These are phyloP conservation scores for Magallana gigas DNA, from an alignment of 1,140 invertebrate species.

Conservation along the genomic window DNA sequence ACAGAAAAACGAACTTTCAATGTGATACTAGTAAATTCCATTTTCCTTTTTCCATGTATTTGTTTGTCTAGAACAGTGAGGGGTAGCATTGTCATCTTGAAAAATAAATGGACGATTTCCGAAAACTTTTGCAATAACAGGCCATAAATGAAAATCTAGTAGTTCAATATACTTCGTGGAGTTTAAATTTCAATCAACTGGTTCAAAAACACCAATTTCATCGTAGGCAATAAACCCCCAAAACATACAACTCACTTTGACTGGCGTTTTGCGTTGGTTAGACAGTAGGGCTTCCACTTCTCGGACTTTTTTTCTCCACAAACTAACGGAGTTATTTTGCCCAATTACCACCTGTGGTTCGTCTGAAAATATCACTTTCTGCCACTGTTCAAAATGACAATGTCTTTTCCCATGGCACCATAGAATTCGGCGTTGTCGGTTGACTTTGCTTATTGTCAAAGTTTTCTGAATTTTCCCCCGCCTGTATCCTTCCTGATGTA, in stretches of 20 bases:
- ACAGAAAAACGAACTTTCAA: no score
- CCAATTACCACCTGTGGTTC: neutral
- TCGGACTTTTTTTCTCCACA: neutral
- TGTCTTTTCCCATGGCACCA: neutral
- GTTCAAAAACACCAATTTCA: neutral
- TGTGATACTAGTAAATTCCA: no score
- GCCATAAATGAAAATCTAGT: neutral
- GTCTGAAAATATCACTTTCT: neutral
- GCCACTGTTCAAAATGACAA: neutral
- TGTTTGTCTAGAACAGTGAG: no score
- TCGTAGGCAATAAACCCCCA: neutral
- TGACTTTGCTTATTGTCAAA: no score
- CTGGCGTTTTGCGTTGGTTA: neutral
- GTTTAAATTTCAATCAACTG: neutral
- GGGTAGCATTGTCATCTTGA: no score
- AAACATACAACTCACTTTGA: neutral
- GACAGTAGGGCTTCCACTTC: neutral
- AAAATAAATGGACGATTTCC: no score
- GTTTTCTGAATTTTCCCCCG: no score
- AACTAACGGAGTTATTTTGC: slow-evolving; percentile 5
- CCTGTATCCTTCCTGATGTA: no score
- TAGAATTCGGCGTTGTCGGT: no score
- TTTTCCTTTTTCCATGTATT: no score
- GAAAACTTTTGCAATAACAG: no score
- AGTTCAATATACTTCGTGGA: neutral